Evolutionary conservation across 2,888 invertebrate species (phyloP), one percentile per base, ranked within the genome.

Genomic region (Ophonus ardosiacus): DNA sequence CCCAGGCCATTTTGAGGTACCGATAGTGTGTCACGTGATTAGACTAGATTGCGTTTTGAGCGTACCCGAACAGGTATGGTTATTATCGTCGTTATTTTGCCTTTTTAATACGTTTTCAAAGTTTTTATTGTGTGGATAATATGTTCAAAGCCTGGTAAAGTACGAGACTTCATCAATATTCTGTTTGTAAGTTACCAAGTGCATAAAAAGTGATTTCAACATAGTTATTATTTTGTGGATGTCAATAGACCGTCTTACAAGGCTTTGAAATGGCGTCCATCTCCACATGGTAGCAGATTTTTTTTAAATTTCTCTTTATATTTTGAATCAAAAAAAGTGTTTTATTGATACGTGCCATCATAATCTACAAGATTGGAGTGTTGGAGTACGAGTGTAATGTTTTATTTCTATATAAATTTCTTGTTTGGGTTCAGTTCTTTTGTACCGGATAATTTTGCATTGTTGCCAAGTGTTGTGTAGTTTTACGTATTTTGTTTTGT

Each of bases 241-340:
- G 93, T 93, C 94, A 94, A 92, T 93, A 93, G 92, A 92, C 92
- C 92, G 92, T 92, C 93, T 93, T 93, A 92, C 93, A 93, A 93
- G 93, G 92, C 93, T 93, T 93, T 93, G 93, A 94, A 94, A 95
- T 95, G 95, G 95, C 95, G 94, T 94, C 94, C 93, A 92, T 91
- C 94, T 91, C 94, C 94, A 94, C 94, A 94, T 94, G 92, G 94
- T 93, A 93, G 88, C 89, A 87, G 87, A 86, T 86, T 87, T 88
- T 86, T 87, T 87, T 87, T 86, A 86, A 51, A 86, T 86, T 80
- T 78, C 85, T 85, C 85, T 18, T 68, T 40, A 17, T 79, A 57
- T 85, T 85, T n/a, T 63, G 61, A 61, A 15, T 31, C n/a, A 15
- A 40, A 7, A 31, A 61, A 59, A 15, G 40, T 61, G 80, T 40